Base-by-base conservation (phyloP, 2,888 invertebrate species). In the Sthenelais limicola region DNA sequence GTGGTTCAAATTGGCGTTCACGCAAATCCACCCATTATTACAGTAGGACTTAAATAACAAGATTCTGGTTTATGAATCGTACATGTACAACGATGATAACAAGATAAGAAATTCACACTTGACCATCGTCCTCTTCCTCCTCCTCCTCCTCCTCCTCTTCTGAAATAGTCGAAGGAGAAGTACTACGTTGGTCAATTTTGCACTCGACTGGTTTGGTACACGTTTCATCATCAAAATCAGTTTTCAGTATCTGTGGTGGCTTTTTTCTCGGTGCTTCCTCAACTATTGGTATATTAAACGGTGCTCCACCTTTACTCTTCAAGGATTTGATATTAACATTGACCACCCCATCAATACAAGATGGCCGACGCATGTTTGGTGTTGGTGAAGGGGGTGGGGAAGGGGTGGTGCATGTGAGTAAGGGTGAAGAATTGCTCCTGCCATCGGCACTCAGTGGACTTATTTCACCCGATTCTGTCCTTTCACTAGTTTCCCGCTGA, bases 291-390 rank as follows among this genome's bases (percentile, higher is more conserved):
- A 48, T 68, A 18, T 26, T 49, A 15, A 32, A 48, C 2, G 54
- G 71, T 12, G 62, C 71, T 15, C 62, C 48, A 7, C 48, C 30
- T 30, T 48, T 48, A 32, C 35, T 38, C 28, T 68, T 30, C 30
- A 68, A 43, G 18, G 47, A 48, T 28, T 47, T 43, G 15, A 78
- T 73, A 32, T 66, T 75, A 21, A 76, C 49, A 3, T 76, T 71
- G 28, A 79, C 71, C 4, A 77, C 78, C 52, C 68, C 54, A 48
- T 79, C 79, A 38, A 79, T 48, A 52, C 78, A 79, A 15, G 78
- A 79, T 1, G 82, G 82, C 26, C 84, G 75, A 30, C 81, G 26
- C 77, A 32, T 49, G 68, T 68, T 15, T 72, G 68, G 68, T 1
- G 43, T 73, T 3, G 76, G 76, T 30, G 77, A 73, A n/a, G 71